Evolutionary conservation across 2,797 vertebrate genomes (phyloP), one percentile per base, ranked within the genome.

Genomic region (Nyctibius grandis): DNA sequence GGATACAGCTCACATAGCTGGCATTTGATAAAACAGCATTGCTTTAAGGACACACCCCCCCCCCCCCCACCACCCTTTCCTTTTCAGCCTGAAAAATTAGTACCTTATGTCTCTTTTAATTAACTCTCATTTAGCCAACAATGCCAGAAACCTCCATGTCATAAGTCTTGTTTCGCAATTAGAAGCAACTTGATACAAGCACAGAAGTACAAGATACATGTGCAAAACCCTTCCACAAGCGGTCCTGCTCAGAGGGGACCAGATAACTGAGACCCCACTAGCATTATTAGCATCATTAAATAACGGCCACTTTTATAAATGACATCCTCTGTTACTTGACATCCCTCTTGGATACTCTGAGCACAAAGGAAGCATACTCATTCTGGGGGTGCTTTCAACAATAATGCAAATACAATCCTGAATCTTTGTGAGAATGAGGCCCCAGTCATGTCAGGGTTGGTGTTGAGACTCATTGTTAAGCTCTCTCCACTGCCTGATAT

Each of bases 51-150:
- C 11, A 59, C 11, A 60, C 11, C 2, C 8, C 5, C 26, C n/a
- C 47, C 36, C 11, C 2, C 8, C 5, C 29, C n/a, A 44, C 36
- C 53, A 79, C 63, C 54, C 67, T 76, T 54, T 73, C 45, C 42
- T 78, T 60, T 75, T 81, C 88, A 65, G 28, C 38, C 51, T 94
- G 91, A 81, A 88, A 95, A 94, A 77, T 13, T 36, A 57, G 70
- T 68, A 72, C 25, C 21, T 65, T 56, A 23, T 1, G 11, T 25
- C 18, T 33, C 44, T 67, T 65, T 91, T 72, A 82, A 88, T 85
- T 89, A 96, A 91, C 20, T 87, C 67, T 84, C 26, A 1, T 80
- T 93, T 74, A 72, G 78, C 17, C 60, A 73, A 22, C 50, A 72
- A 85, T n/a, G 33, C 34, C 42, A 54, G 45, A 19, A 61, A 75